Base-by-base conservation (phyloP, 2,888 invertebrate species). In the Eilema depressum region DNA sequence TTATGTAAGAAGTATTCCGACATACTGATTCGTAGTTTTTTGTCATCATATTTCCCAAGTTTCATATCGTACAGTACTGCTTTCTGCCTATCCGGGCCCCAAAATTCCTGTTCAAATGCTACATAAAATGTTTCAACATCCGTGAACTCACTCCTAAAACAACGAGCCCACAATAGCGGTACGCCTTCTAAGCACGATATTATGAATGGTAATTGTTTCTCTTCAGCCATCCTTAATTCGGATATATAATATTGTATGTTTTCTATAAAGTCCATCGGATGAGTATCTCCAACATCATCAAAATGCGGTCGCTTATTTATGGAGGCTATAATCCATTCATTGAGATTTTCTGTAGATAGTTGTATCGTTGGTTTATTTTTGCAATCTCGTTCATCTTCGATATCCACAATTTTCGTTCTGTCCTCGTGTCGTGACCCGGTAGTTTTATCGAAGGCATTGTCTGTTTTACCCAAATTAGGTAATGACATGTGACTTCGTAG, bases 1-100 rank as follows among this genome's bases (percentile, higher is more conserved):
- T 95, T 95, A 73, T 93, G 94, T 73, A 95, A 84, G 76, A 94
- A 95, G 81, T 95, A 95, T 81, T 95, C 95, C 1, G 95, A 94
- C 94, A 95, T 95, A 75, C 89, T 92, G 88, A 92, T 89, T 28
- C 91, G 85, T 10, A 92, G 84, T 73, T 86, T 89, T 3, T 79
- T 79, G 53, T 92, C 93, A 61, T 94, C 93, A 74, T 93, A 95
- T 82, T 95, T 95, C 59, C 95, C 95, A 60, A 95, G 82, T 80
- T 95, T 95, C 88, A 95, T 88, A 73, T 95, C 95, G 75, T 94
- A 95, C 11, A 95, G 83, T 30, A 93, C 94, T 12, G 94, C 86
- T 73, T 95, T 95, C 78, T 95, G 95, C 68, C 94, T 85, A 37
- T 94, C 95, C 2, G 90, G 85, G 4, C 95, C 93, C 95, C 95